Evolutionary conservation across 2,797 vertebrate genomes (phyloP).

Genomic region (Fratercula arctica): DNA sequence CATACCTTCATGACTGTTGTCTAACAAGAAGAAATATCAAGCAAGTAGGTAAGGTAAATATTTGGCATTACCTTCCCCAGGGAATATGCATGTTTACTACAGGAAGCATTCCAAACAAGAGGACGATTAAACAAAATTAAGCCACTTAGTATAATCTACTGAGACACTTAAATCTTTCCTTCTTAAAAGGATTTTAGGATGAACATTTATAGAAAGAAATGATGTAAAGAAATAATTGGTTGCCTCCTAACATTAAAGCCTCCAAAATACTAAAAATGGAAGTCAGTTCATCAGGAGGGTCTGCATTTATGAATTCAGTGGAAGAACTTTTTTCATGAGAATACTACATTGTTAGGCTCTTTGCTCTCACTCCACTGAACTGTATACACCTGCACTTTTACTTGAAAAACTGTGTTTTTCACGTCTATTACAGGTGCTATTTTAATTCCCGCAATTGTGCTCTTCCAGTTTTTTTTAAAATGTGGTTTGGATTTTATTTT

Average conservation of each 20-base stretch:
- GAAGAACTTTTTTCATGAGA: background rate
- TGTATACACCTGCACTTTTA: background rate
- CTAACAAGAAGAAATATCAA: background rate
- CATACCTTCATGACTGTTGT: background rate
- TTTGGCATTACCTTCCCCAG: background rate
- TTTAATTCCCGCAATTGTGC: background rate
- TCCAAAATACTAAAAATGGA: background rate
- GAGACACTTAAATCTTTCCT: background rate
- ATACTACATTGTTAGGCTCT: background rate
- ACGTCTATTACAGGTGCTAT: background rate
- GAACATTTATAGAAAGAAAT: slow-evolving; percentile 16
- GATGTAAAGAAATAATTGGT: background rate
- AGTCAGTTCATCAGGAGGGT: background rate
- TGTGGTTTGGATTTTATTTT: slow-evolving; percentile 14
- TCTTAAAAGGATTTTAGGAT: slow-evolving; percentile 8
- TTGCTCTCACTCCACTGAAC: background rate
- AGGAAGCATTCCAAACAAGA: slow-evolving; percentile 31
- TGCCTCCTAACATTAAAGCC: background rate
- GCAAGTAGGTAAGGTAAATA: slow-evolving; percentile 13
- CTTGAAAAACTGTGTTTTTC: background rate
- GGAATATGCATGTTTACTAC: slow-evolving; percentile 20
- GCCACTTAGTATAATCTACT: slow-evolving; percentile 2
- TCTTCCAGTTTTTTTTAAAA: slow-evolving; percentile 17
- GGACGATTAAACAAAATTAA: slow-evolving; percentile 18
- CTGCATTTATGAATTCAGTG: background rate